These are phyloP conservation scores for Cyclura pinguis DNA, from an alignment of 2,797 vertebrate species.

Conservation along the genomic window DNA sequence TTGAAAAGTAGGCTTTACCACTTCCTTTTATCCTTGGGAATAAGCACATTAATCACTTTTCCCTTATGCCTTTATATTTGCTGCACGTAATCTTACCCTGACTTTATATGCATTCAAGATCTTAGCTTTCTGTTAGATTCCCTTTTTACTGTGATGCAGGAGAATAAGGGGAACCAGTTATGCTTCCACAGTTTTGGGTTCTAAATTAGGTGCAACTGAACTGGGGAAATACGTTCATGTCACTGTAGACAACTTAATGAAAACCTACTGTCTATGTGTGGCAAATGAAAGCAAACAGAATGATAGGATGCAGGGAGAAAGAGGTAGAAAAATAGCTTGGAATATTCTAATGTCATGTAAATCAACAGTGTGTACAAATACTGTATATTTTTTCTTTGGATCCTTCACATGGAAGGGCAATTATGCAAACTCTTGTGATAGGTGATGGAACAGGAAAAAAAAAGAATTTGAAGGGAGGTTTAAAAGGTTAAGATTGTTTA, in stretches of 20 bases:
- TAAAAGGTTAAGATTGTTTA: neutral
- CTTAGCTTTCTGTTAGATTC: neutral
- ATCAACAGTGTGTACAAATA: neutral
- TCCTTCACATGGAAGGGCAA: neutral
- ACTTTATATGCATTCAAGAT: neutral
- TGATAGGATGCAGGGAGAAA: conserved; percentile 5
- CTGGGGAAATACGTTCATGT: neutral
- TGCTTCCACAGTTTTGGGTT: neutral
- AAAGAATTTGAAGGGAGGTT: neutral
- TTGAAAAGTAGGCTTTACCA: conserved; percentile 46
- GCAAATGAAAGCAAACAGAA: conserved; percentile 15
- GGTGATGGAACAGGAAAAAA: neutral
- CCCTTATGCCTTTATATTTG: neutral
- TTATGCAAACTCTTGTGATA: neutral
- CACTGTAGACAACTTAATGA: neutral
- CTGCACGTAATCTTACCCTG: neutral
- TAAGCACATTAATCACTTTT: conserved; percentile 40
- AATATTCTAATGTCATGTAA: conserved; percentile 32
- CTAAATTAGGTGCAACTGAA: conserved; percentile 9
- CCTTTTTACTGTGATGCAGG: conserved; percentile 1
- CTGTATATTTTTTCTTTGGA: neutral
- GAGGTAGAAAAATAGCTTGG: conserved; percentile 24
- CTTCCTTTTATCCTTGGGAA: conserved; percentile 35
- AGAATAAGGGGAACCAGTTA: neutral
- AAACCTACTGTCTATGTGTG: conserved; percentile 29